Base-by-base conservation (phyloP, 2,888 invertebrate genomes). In the Stictocephala bisonia region DNA sequence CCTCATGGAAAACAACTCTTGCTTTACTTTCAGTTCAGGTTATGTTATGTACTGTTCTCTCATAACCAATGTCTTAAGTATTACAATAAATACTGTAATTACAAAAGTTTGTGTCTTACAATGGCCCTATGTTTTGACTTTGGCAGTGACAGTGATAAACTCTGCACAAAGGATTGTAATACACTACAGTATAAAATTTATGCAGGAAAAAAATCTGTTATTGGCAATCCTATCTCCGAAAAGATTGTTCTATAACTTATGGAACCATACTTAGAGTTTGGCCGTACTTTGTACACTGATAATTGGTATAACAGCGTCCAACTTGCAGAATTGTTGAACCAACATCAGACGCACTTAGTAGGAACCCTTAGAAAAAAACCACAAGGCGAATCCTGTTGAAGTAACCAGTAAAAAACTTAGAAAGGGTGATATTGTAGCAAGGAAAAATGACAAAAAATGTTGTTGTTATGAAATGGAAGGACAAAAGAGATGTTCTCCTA, bases 111-210 rank as follows among this genome's bases (percentile, higher is more conserved):
- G n/a, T n/a, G n/a, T n/a, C n/a, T n/a, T n/a, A n/a, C n/a, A n/a
- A n/a, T n/a, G n/a, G n/a, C n/a, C n/a, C n/a, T n/a, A n/a, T n/a
- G n/a, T n/a, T n/a, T n/a, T n/a, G n/a, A n/a, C n/a, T n/a, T n/a
- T n/a, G n/a, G n/a, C n/a, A n/a, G n/a, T n/a, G n/a, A n/a, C n/a
- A n/a, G n/a, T n/a, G n/a, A n/a, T n/a, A 53, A 69, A 56, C 24
- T 56, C 35, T 69, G 69, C 31, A 51, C 50, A 20, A 29, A 27
- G 22, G 29, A 27, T n/a, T 56, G 24, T 69, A 9, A 69, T 15
- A 69, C 69, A 1, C 35, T 69, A 20, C 29, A 26, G 18, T 29
- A 50, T n/a, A 53, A 53, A 35, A 53, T 69, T 15, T 69, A 69
- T 29, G 48, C 29, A 7, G 69, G 69, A 69, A 69, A n/a, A 40